Conservation (phyloP, 2,888 invertebrate species). For the Liopterus haemorrhoidalis region DNA sequence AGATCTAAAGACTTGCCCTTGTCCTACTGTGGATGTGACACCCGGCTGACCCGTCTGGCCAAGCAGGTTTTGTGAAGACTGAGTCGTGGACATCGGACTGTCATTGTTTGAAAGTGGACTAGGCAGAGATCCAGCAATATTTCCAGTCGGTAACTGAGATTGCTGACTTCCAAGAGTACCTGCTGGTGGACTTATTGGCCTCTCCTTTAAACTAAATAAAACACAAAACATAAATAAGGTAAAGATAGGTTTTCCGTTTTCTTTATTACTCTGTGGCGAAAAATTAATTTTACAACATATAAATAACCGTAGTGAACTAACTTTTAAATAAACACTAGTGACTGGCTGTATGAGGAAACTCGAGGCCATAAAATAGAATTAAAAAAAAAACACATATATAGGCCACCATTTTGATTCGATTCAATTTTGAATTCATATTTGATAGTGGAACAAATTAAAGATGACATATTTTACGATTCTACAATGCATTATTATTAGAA, state of each 20-base stretch:
- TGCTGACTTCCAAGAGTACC: constrained; percentile 41
- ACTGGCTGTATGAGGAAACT: no score
- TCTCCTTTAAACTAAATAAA: constrained; percentile 54
- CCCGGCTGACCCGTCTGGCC: constrained; percentile 37
- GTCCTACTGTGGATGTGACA: constrained; percentile 39
- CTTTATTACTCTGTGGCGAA: neutral
- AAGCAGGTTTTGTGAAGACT: constrained; percentile 44
- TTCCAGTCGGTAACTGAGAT: constrained; percentile 40
- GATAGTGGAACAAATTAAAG: no score
- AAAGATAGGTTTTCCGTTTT: neutral
- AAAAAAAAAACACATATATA: no score
- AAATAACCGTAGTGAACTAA: no score
- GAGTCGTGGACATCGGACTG: constrained; percentile 46
- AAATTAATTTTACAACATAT: neutral
- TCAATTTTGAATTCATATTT: no score
- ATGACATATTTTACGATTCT: no score
- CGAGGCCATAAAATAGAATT: no score
- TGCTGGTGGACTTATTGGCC: constrained; percentile 59
- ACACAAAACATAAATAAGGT: constrained; percentile 25
- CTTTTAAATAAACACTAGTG: no score
- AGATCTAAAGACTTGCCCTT: constrained; percentile 45
- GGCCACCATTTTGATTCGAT: no score
- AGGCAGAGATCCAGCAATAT: constrained; percentile 45
- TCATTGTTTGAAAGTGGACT: constrained; percentile 53
- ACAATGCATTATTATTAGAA: no score